Base-by-base conservation (phyloP, 2,888 invertebrate genomes). In the Hipparchia sbordonii region DNA sequence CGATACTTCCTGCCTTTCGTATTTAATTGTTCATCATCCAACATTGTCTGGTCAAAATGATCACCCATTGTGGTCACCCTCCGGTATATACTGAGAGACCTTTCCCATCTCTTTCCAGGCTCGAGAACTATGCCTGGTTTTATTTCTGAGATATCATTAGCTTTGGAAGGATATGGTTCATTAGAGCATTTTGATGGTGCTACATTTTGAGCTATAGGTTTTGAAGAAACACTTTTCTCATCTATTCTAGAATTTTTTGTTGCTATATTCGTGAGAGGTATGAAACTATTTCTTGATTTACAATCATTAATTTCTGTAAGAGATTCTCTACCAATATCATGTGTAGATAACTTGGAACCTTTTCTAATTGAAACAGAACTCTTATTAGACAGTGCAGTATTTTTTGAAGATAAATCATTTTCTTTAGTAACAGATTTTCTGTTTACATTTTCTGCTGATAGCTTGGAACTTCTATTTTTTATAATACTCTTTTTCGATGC, bases 21-120 rank as follows among this genome's bases (percentile, higher is more conserved):
- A 2, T 89, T 87, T 13, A 84, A 71, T 56, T 88, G 80, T 70
- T 93, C 89, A 77, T 88, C 85, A 61, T 94, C 92, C 57, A 95
- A 75, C 72, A 94, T 80, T 3, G 90, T 88, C 70, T 85, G 82
- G 79, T 93, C 86, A 77, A 87, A 87, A 77, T 84, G 79, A 81
- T 92, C 86, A 74, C 83, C 88, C 84, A 86, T 91, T 81, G 85
- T 89, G 71, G 90, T 94, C 83, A 94, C 89, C 80, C 93, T 91
- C 77, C 91, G 95, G 80, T 95, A 94, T 74, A 94, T 94, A 75
- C 94, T 95, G 6, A 96, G 82, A 0, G 96, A 96, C 80, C 96
- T 94, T 67, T 95, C 94, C 96, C 96, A 96, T 82, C 95, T 93
- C 82, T 96, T 96, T 0, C 96, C 96, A 10, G 96, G 95, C 78